A percentile compares a stretch with the other conserved stretches of the same genome.
Conservation (phyloP, 2,113 vertebrate species). For the Aleadryas rufinucha region DNA sequence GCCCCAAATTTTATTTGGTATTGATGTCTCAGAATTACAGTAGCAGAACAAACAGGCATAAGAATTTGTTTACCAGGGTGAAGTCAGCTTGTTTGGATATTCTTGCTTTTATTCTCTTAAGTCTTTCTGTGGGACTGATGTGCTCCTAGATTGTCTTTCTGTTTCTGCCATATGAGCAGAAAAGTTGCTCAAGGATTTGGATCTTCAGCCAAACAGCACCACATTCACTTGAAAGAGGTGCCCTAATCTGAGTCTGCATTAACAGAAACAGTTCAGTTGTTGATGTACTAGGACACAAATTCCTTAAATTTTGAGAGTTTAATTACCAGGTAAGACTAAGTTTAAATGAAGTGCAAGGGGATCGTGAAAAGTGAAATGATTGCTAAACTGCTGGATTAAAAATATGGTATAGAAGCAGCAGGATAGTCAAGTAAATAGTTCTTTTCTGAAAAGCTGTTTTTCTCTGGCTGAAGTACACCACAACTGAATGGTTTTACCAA, state of each 20-base stretch:
- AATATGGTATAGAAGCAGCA: background rate
- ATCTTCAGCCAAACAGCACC: background rate
- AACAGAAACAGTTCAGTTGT: background rate
- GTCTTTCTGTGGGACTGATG: background rate
- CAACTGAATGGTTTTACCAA: background rate
- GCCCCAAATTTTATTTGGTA: background rate
- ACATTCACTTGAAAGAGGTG: background rate
- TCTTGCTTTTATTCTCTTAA: background rate
- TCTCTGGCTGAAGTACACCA: background rate
- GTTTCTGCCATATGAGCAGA: background rate
- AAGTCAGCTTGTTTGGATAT: background rate
- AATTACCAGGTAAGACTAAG: background rate
- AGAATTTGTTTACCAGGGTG: slow-evolving; percentile 1
- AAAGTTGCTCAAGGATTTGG: background rate
- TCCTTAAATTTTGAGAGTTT: background rate
- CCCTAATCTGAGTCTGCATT: background rate
- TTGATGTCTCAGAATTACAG: accelerated
- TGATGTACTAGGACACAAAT: background rate
- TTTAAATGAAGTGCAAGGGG: background rate
- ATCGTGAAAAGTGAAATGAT: background rate
- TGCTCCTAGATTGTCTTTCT: background rate
- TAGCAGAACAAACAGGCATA: background rate
- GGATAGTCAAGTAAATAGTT: background rate
- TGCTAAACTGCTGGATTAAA: background rate
- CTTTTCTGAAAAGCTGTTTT: background rate